phyloP scores from a whole-genome alignment of 2,888 invertebrate genomes.

The Tricholauxania praeusta region DNA sequence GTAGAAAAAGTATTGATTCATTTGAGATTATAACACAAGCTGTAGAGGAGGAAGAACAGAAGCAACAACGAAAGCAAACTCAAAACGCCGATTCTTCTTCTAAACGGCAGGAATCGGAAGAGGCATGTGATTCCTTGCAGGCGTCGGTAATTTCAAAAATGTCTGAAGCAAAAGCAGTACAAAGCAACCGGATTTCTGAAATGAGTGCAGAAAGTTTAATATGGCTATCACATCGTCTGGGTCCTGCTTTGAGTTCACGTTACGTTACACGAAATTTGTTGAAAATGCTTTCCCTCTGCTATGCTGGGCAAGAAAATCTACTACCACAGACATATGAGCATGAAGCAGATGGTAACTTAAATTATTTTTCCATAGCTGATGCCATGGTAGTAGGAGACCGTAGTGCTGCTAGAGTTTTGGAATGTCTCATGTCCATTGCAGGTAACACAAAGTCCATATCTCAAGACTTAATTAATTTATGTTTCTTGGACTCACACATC shows the following conservation, averaged over 20 bases:
- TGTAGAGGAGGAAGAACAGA: slow-evolving; percentile 46
- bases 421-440: slow-evolving; percentile 89
- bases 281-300: slow-evolving; percentile 94
- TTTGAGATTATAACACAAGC: slow-evolving; percentile 65
- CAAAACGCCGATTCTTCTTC: neutral
- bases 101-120: slow-evolving; percentile 32
- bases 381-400: slow-evolving; percentile 81
- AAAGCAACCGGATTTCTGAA: slow-evolving; percentile 78
- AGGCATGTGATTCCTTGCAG: slow-evolving; percentile 60
- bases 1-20: slow-evolving; percentile 71
- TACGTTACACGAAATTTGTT: slow-evolving; percentile 91
- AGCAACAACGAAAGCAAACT: slow-evolving; percentile 25
- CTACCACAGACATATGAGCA: slow-evolving; percentile 68
- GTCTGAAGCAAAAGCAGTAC: slow-evolving; percentile 62
- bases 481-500: no score
- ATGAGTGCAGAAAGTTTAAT: slow-evolving; percentile 89
- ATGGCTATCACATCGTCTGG: slow-evolving; percentile 93
- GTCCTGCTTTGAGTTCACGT: slow-evolving; percentile 93
- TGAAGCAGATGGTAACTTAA: slow-evolving; percentile 67
- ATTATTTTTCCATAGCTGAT: slow-evolving; percentile 75
- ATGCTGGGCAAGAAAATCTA: slow-evolving; percentile 85
- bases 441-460: slow-evolving; percentile 69
- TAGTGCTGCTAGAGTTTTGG: slow-evolving; percentile 88
- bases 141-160: slow-evolving; percentile 65
- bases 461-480: neutral